These are phyloP conservation scores for Anoplolepis gracilipes DNA, from an alignment of 1,140 invertebrate genomes.

Conservation along the genomic window DNA sequence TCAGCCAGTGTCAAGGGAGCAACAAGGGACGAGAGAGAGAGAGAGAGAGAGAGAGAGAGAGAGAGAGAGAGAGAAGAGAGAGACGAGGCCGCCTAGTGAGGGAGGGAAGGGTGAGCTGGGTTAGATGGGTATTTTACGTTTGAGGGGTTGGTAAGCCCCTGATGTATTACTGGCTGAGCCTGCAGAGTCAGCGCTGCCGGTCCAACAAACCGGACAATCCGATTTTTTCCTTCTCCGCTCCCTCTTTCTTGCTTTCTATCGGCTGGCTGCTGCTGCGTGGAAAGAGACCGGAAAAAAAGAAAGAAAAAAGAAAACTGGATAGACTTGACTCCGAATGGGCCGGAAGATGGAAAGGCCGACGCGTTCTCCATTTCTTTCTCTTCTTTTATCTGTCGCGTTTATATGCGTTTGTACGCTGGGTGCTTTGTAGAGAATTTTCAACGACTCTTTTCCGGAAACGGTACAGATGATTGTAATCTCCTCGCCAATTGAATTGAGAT, in stretches of 20 bases:
- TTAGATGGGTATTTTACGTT: conserved; percentile 78
- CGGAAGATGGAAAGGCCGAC: conserved; percentile 28
- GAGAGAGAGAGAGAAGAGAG: background rate
- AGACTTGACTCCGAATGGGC: conserved; percentile 65
- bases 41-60: background rate
- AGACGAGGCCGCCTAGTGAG: background rate
- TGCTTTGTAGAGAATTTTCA: background rate
- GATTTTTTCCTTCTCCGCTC: conserved; percentile 69
- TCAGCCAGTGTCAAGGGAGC: background rate
- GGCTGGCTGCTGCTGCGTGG: conserved; percentile 13
- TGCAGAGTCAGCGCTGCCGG: conserved; percentile 79
- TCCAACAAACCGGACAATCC: conserved; percentile 79
- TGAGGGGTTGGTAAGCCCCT: conserved; percentile 78
- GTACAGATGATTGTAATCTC: conserved; percentile 75
- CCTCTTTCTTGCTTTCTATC: conserved; percentile 56
- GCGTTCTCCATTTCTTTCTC: background rate
- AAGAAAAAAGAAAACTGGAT: conserved; percentile 24
- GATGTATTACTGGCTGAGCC: conserved; percentile 80
- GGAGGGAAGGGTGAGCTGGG: conserved; percentile 43
- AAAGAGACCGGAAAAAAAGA: conserved; percentile 10
- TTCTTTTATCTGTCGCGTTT: background rate
- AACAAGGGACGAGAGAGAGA: too few relatives aligned
- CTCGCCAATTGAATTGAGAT: conserved; percentile 64
- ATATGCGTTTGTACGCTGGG: conserved; percentile 2
- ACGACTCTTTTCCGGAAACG: conserved; percentile 26